A percentile compares a stretch with the other conserved stretches of the same genome.
Conservation (phyloP, 1,140 invertebrate species). For the Lepidotrigona ventralis region DNA sequence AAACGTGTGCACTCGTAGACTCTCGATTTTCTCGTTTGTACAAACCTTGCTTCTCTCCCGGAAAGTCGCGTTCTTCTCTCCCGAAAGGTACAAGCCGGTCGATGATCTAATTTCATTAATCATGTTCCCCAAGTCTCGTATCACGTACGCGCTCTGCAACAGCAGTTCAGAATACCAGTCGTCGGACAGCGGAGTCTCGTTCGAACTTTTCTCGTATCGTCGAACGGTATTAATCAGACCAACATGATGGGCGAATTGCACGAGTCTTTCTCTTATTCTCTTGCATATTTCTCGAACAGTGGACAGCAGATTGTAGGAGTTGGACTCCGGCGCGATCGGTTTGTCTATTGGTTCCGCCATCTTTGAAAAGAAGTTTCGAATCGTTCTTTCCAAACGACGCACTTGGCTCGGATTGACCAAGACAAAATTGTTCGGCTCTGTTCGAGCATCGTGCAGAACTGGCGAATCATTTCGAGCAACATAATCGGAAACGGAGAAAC, state of each 20-base stretch:
- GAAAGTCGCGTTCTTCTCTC: conserved; percentile 5
- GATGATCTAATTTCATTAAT: conserved; percentile 15
- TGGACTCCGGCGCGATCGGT: conserved; percentile 23
- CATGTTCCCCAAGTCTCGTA: conserved; percentile 41
- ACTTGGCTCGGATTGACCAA: conserved; percentile 45
- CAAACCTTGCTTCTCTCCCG: conserved; percentile 10
- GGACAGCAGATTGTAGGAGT: conserved; percentile 7
- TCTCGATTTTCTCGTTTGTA: background rate
- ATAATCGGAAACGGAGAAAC: background rate
- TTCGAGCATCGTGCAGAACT: background rate
- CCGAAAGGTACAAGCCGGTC: background rate
- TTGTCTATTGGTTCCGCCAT: conserved; percentile 4
- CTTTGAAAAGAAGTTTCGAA: conserved; percentile 37
- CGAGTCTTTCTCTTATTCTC: conserved; percentile 21
- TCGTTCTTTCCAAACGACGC: conserved; percentile 22
- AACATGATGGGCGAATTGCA: conserved; percentile 9
- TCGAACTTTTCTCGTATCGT: conserved; percentile 9
- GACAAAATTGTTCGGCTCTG: background rate
- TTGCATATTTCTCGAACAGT: conserved; percentile 42
- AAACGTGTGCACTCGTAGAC: no score
- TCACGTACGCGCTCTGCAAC: conserved; percentile 17
- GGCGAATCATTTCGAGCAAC: background rate
- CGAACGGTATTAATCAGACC: conserved; percentile 32
- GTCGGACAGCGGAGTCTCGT: conserved; percentile 17
- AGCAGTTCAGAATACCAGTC: conserved; percentile 44